Evolutionary conservation across 1,140 invertebrate species (phyloP), one percentile per base, ranked within the genome.

Genomic region (Colletes gigas): DNA sequence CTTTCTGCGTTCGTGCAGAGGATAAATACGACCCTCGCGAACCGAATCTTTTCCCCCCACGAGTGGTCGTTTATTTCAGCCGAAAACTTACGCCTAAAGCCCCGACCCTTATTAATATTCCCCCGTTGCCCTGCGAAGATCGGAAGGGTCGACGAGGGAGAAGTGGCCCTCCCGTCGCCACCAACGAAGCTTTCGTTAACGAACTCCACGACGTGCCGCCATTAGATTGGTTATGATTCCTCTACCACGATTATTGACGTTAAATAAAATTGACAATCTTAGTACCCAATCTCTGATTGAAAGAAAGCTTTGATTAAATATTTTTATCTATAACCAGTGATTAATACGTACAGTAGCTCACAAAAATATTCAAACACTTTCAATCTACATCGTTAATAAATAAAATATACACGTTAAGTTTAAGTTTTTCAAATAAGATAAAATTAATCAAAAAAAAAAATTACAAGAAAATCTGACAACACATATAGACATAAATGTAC

Each of bases 81-180:
- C 62, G 21, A 77, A 54, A 30, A 73, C 67, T 44, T 54, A 55
- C 39, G 19, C 44, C 30, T 65, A 77, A 69, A 66, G 65, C 15
- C 52, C 6, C 44, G 44, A 47, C 57, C 68, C 83, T 87, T 85
- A 87, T 87, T 87, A 87, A 85, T 87, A 87, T 87, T 81, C 77
- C 59, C 54, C 68, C 67, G 70, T 81, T 30, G 75, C n/a, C 5
- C 17, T 6, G 15, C 3, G 81, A 71, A 66, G 68, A 82, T 78
- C 67, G 52, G 41, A 71, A 66, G 59, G 21, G 67, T 15, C 66
- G 59, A 67, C 52, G 52, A 47, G 74, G n/a, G 21, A 60, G 55
- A 77, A 82, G 60, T 63, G 67, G 67, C 75, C 30, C 47, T 39
- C 21, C 52, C 19, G 70, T 73, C 17, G 39, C 70, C 55, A 41